Evolutionary conservation across 2,797 vertebrate species (phyloP), one percentile per base, ranked within the genome.

Genomic region (Meriones psammophilus): DNA sequence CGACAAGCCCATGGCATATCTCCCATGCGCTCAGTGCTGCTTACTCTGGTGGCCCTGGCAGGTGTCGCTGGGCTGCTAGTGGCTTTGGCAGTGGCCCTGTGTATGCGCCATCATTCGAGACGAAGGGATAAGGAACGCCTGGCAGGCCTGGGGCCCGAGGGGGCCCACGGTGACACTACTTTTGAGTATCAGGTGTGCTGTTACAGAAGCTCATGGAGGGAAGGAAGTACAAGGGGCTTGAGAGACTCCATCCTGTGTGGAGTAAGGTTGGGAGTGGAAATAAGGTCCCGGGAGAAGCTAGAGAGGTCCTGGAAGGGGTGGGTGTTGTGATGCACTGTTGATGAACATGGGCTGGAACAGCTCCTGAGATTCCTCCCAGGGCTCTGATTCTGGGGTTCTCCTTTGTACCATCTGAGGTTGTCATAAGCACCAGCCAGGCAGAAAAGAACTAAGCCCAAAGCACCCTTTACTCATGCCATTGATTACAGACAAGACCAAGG

Each of bases 141-240:
- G 90, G 98, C 98, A 0, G 99, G 99, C 12, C 98, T 99, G 94
- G 99, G 99, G 5, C 99, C 99, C 0, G 99, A 99, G 98, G 99
- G 99, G 33, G 99, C 99, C 56, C 97, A 97, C 0, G 98, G 99
- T 0, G 99, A 99, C 97, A 99, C 99, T 73, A 99, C 99, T 93
- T 99, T 99, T 24, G 99, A 99, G 97, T 99, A 99, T 97, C 99
- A 99, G 99, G 99, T 99, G 98, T 93, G 90, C 39, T 56, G 8
- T 20, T 20, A 42, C 1, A 2, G 0, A 0, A 77, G 26, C 33
- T 80, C 54, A n/a, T 4, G 8, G 76, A 62, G n/a, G 33, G 66
- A 30, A 89, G 54, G 81, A 42, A 14, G 14, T 6, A 39, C 24
- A 24, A 20, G 15, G 73, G 42, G 13, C 18, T 42, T 62, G 50